phyloP scores from a whole-genome alignment of 2,797 vertebrate genomes.

The Anguilla pacifica region DNA sequence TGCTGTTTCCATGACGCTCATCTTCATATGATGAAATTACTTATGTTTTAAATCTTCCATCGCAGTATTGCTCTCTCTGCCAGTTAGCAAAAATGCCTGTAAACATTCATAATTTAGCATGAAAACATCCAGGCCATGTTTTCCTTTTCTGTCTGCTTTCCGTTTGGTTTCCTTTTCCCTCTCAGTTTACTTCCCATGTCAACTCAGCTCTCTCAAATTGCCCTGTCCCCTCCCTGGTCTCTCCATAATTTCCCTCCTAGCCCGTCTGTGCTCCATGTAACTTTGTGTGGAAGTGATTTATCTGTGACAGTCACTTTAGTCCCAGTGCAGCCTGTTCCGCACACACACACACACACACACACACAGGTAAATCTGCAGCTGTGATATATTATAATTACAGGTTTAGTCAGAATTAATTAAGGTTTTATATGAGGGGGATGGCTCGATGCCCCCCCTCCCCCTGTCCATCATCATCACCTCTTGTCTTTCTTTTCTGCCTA shows the following conservation, averaged over 20 bases:
- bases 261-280: conserved; percentile 59
- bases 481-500: neutral
- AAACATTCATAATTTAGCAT: conserved; percentile 19
- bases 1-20: neutral
- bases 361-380: conserved; percentile 82
- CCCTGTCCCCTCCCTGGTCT: conserved; percentile 33
- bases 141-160: conserved; percentile 39
- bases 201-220: neutral
- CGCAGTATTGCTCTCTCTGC: neutral
- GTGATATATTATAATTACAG: conserved; percentile 96
- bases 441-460: conserved; percentile 40
- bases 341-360: conserved; percentile 46
- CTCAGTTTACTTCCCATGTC: conserved; percentile 16
- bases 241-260: conserved; percentile 38
- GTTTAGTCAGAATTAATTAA: conserved; percentile 95
- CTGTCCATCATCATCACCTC: conserved; percentile 6
- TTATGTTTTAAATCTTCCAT: neutral
- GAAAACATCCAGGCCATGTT: conserved; percentile 19
- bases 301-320: conserved; percentile 78
- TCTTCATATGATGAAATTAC: neutral
- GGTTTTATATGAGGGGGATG: conserved; percentile 79
- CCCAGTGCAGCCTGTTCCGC: conserved; percentile 70
- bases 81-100: neutral
- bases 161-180: neutral
- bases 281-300: conserved; percentile 79